phyloP scores from a whole-genome alignment of 2,797 vertebrate genomes.

The Limosa lapponica region DNA sequence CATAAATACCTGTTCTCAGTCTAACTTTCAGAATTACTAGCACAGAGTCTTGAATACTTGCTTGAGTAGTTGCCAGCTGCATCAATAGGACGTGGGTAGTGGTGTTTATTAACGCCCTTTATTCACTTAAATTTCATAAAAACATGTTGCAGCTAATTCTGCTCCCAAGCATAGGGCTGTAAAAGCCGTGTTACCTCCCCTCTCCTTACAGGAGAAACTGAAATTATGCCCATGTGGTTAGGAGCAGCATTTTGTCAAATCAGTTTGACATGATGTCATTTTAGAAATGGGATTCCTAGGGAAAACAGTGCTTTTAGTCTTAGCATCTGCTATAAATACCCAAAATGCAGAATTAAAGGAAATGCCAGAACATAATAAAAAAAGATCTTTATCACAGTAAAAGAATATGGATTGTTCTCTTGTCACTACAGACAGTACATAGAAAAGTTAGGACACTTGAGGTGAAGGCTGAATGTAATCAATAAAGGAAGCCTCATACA shows the following conservation, averaged over 20 bases:
- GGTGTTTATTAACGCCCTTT: neutral
- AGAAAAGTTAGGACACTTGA: neutral
- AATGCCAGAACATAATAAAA: neutral
- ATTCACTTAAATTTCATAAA: neutral
- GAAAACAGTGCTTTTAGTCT: neutral
- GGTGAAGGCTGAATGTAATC: neutral
- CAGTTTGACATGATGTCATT: neutral
- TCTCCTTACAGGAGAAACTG: neutral
- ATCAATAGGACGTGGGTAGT: neutral
- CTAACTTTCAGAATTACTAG: neutral
- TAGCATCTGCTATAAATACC: neutral
- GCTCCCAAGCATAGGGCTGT: neutral
- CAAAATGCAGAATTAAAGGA: neutral
- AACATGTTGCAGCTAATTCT: neutral
- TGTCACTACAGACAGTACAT: neutral
- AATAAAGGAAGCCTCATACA: neutral
- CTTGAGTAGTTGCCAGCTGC: neutral
- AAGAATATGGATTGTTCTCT: neutral
- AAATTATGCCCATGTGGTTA: neutral
- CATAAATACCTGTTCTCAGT: neutral
- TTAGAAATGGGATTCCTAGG: neutral
- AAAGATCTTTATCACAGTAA: neutral
- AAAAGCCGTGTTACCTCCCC: neutral
- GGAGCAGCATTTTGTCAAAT: neutral
- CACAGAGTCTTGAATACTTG: neutral